A percentile compares a stretch with the other conserved stretches of the same genome.
Conservation (phyloP, 1,140 invertebrate genomes). For the Psix sp. region DNA sequence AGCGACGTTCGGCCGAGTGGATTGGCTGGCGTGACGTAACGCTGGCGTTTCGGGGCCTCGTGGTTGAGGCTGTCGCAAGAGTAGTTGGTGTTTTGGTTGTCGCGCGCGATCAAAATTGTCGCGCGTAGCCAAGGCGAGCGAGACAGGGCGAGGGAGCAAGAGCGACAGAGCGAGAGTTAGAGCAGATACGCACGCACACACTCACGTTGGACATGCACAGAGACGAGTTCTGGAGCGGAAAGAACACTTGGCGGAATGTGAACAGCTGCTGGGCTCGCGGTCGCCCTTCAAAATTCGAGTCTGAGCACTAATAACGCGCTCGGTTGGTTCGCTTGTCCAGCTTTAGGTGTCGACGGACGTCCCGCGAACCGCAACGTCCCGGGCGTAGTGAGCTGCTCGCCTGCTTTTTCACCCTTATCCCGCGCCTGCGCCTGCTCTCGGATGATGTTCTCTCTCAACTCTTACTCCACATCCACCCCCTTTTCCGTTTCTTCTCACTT, state of each 20-base stretch:
- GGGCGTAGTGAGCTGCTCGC: slow-evolving; percentile 74
- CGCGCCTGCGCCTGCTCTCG: slow-evolving; percentile 70
- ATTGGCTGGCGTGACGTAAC: too few relatives aligned
- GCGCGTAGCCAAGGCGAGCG: slow-evolving; percentile 6
- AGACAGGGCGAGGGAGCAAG: slow-evolving; percentile 4
- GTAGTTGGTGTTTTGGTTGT: too few relatives aligned
- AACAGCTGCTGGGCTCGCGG: too few relatives aligned
- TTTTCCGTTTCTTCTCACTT: slow-evolving; percentile 52
- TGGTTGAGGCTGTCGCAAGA: not conserved
- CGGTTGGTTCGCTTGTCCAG: slow-evolving; percentile 41
- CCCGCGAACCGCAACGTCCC: slow-evolving; percentile 72
- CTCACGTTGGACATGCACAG: slow-evolving; percentile 34
- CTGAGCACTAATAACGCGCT: slow-evolving; percentile 28
- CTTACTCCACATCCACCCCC: slow-evolving; percentile 47
- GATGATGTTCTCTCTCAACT: slow-evolving; percentile 55
- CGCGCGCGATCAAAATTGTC: too few relatives aligned
- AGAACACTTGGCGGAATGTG: slow-evolving; percentile 21
- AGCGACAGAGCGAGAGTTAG: slow-evolving; percentile 7
- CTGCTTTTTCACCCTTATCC: slow-evolving; percentile 71
- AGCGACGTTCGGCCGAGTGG: too few relatives aligned
- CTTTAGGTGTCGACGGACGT: slow-evolving; percentile 55
- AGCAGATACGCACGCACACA: slow-evolving; percentile 39
- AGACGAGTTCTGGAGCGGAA: slow-evolving; percentile 29
- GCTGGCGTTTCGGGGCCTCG: too few relatives aligned
- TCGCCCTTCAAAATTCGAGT: too few relatives aligned